Base-by-base conservation (phyloP, 2,888 invertebrate genomes). In the Abrostola triplasia region DNA sequence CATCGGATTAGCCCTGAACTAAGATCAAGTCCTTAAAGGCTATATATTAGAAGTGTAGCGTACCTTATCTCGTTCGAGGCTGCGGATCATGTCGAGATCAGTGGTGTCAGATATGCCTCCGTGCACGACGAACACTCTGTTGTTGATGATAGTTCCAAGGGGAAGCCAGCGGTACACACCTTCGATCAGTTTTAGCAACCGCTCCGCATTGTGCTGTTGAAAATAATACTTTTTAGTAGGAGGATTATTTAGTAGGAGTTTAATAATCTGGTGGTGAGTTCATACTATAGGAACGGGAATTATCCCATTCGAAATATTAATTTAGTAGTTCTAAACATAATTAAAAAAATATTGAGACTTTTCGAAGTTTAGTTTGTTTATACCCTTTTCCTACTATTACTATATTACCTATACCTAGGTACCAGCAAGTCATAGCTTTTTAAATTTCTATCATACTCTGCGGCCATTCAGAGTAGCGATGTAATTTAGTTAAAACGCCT, bases 111-210 rank as follows among this genome's bases (percentile, higher is more conserved):
- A 98, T 80, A 99, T 97, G 36, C 99, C 99, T 0, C 99, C 99
- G 84, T 99, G 99, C 6, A 98, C 98, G 57, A 99, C 97, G 64
- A 99, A 95, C 51, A 98, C 97, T 77, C 98, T 96, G 86, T 97
- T 97, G 92, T 99, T 98, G 84, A 99, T 97, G 73, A 99, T 96
- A 11, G 98, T 98, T 54, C 98, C 98, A 64, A 99, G 92, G 0
- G 99, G 99, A 69, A 99, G 95, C 98, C 98, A 98, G 69, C 98
- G 96, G 90, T 98, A 99, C 40, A 98, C 97, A 76, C 98, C 97
- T 88, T 98, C 98, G 69, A 98, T 97, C 80, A 98, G 93, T 82
- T 96, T 96, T 73, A 98, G 92, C 53, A 99, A 94, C 70, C 97
- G 96, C 79, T 97, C 97, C 7, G 97, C 95, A 85, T 97, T 97